Evolutionary conservation across 2,888 invertebrate species (phyloP).

Genomic region (Melanostoma scalare): DNA sequence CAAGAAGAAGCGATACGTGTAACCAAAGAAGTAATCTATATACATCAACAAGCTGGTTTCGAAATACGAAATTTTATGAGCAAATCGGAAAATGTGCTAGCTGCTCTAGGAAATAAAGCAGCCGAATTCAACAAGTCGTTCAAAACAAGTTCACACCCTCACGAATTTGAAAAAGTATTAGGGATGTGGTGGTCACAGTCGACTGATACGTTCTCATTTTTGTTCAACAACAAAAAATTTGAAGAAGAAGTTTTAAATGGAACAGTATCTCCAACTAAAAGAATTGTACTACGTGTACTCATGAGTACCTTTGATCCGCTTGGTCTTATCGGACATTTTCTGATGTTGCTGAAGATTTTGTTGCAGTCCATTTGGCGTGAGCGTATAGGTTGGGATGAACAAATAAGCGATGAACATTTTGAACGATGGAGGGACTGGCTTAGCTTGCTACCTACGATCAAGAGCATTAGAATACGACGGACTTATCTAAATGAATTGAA

Average conservation of each 20-base stretch:
- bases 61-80: too few relatives aligned
- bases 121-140: too few relatives aligned
- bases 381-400: background rate
- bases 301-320: too few relatives aligned
- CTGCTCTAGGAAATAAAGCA: too few relatives aligned
- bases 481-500: background rate
- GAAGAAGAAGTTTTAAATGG: background rate
- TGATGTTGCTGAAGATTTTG: too few relatives aligned
- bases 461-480: background rate
- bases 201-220: background rate
- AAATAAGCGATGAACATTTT: background rate
- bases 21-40: too few relatives aligned
- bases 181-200: background rate
- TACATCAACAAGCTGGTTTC: too few relatives aligned
- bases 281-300: too few relatives aligned
- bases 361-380: background rate
- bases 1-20: too few relatives aligned
- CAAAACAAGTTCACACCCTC: background rate
- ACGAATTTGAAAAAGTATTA: background rate
- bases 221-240: constrained; percentile 29
- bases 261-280: too few relatives aligned
- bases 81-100: too few relatives aligned
- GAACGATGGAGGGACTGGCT: background rate
- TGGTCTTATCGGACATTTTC: too few relatives aligned
- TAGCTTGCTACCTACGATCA: background rate